Evolutionary conservation across 2,888 invertebrate species (phyloP), one percentile per base, ranked within the genome.

Genomic region (Xanthostigma xanthostigma): DNA sequence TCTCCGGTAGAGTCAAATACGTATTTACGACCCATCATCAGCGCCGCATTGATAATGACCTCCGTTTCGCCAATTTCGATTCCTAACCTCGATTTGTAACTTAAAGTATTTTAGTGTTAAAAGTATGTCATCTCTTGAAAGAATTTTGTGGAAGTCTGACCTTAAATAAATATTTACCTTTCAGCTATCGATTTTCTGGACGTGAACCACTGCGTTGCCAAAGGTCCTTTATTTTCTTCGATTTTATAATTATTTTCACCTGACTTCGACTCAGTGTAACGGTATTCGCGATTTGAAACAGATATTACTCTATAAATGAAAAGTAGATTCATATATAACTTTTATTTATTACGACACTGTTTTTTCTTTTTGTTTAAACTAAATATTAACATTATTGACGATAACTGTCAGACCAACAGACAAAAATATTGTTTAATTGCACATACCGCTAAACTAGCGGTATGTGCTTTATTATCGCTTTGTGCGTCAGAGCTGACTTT

Each of bases 71-170:
- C 84, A 44, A 89, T 70, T 51, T 85, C 78, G 9, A 95, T 83
- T 1, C 93, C 94, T 61, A 85, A 76, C 37, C 85, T 77, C 50
- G 71, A 75, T 63, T 75, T 73, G 59, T 86, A 78, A 58, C 81
- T 81, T 61, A 50, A 73, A 72, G 49, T 54, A 53, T 58, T 53
- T 55, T 17, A 36, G 27, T 27, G 27, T 27, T 27, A 27, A 27
- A 27, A 27, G 3, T 27, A 27, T 27, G 27, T 27, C 27, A 27
- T 6, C 27, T 6, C 27, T 27, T 6, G 27, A 27, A 27, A 27
- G 27, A 6, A 27, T 6, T 27, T 27, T 27, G 27, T 6, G 1
- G 27, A 27, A 27, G 3, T 27, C 27, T 27, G 6, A 6, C 27
- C 6, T 27, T 34, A 46, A 39, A 53, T 10, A 46, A 43, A 48